These are phyloP conservation scores for Triplophysa tibetana DNA, from an alignment of 2,113 vertebrate genomes.

Conservation along the genomic window DNA sequence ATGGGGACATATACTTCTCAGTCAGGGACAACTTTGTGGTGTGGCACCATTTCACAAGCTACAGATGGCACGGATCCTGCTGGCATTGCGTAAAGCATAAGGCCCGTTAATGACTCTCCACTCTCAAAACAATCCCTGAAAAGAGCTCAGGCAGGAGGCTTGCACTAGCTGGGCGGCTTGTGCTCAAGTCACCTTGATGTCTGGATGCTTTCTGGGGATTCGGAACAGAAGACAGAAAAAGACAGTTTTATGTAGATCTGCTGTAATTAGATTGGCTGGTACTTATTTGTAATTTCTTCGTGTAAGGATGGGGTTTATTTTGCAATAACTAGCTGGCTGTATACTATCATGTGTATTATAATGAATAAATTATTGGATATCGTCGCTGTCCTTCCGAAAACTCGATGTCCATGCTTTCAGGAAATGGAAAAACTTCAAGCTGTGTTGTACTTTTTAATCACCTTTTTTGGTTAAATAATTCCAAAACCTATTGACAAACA, in stretches of 20 bases:
- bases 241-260: slow-evolving; percentile 27
- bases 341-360: too few relatives aligned
- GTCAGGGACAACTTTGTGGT: slow-evolving; percentile 35
- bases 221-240: slow-evolving; percentile 25
- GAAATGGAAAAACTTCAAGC: too few relatives aligned
- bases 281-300: neutral
- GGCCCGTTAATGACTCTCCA: slow-evolving; percentile 19
- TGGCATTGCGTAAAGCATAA: slow-evolving; percentile 29
- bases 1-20: slow-evolving; percentile 16
- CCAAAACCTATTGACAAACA: too few relatives aligned
- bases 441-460: too few relatives aligned
- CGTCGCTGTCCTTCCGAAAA: too few relatives aligned
- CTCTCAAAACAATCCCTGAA: slow-evolving; percentile 26
- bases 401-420: too few relatives aligned
- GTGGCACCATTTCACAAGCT: slow-evolving; percentile 36
- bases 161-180: slow-evolving; percentile 29
- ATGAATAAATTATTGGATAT: too few relatives aligned
- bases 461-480: too few relatives aligned
- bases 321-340: too few relatives aligned
- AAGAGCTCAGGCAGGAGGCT: slow-evolving; percentile 5
- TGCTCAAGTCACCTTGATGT: slow-evolving; percentile 45
- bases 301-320: too few relatives aligned
- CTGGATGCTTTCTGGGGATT: slow-evolving; percentile 7
- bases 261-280: slow-evolving; percentile 22
- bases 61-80: slow-evolving; percentile 29